A percentile compares a stretch with the other conserved stretches of the same genome.
Conservation (phyloP, 30 jellyfish, hydroid and myxozoan species). For the Cassiopea andromeda region DNA sequence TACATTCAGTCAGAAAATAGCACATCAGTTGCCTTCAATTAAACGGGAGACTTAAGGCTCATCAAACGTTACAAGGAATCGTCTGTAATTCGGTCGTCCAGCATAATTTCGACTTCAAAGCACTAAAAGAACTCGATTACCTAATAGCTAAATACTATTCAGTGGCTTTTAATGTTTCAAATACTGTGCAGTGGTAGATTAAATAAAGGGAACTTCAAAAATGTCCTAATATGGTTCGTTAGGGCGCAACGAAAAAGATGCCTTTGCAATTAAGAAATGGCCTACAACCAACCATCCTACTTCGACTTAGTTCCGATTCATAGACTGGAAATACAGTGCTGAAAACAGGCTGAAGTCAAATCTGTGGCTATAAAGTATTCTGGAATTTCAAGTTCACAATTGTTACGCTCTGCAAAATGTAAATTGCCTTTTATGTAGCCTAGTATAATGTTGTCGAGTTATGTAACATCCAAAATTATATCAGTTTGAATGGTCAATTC, state of each 20-base stretch:
- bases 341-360: neutral
- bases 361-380: neutral
- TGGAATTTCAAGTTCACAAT: neutral
- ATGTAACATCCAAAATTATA: neutral
- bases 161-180: too few relatives aligned
- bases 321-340: too few relatives aligned
- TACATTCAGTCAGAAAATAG: neutral
- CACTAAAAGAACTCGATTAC: neutral
- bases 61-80: neutral
- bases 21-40: neutral
- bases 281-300: too few relatives aligned
- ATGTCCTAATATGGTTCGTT: too few relatives aligned
- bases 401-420: neutral
- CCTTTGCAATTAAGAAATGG: too few relatives aligned
- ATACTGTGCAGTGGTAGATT: too few relatives aligned
- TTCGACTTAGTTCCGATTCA: too few relatives aligned
- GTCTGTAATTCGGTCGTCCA: neutral
- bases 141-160: too few relatives aligned
- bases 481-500: neutral
- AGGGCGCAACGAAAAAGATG: too few relatives aligned
- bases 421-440: neutral
- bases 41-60: too few relatives aligned
- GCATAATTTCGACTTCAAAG: neutral
- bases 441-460: neutral
- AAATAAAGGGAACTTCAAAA: too few relatives aligned